Conservation (phyloP, 2,113 vertebrate genomes). For the Heterotilapia buettikoferi region DNA sequence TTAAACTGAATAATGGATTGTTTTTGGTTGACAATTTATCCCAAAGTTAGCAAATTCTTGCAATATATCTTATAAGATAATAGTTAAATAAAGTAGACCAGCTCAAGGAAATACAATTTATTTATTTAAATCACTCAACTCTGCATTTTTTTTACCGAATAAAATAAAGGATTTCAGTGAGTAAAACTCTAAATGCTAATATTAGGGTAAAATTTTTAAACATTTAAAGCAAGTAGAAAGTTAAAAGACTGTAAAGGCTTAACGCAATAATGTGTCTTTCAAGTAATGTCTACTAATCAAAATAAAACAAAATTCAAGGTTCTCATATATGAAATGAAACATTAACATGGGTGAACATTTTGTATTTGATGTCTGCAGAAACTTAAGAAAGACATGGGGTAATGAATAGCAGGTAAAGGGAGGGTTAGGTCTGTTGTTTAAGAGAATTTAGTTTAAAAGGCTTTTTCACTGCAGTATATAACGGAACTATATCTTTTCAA, state of each 20-base stretch:
- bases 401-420: not conserved
- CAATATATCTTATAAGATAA: not conserved
- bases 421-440: not conserved
- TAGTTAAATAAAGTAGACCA: not conserved
- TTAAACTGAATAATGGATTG: not conserved
- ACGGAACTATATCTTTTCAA: not conserved
- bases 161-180: not conserved
- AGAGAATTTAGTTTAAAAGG: not conserved
- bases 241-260: not conserved
- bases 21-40: not conserved
- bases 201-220: fast-evolving
- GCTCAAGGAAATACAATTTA: not conserved
- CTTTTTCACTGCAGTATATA: not conserved
- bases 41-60: not conserved
- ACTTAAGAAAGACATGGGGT: not conserved
- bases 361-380: not conserved
- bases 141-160: fast-evolving
- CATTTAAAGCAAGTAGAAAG: not conserved
- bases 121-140: no score
- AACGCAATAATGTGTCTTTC: not conserved
- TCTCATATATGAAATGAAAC: not conserved
- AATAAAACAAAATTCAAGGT: not conserved
- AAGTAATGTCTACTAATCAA: not conserved
- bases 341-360: not conserved
- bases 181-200: not conserved